phyloP scores from a whole-genome alignment of 2,888 invertebrate species.

The Scaptomyza flava region DNA sequence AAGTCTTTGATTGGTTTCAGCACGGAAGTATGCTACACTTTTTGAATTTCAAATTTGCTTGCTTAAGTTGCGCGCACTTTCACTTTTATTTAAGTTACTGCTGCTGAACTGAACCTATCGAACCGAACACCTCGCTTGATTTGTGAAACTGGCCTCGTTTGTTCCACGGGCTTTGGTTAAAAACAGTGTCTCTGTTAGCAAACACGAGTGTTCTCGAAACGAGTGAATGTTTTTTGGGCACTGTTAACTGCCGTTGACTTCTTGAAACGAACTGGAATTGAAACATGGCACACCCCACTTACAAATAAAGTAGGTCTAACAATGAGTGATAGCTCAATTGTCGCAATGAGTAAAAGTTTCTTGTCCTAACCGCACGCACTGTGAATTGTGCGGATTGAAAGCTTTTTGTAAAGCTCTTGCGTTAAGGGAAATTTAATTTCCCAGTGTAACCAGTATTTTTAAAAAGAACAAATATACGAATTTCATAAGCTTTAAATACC shows the following conservation, averaged over 20 bases:
- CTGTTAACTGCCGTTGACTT: conserved; percentile 59
- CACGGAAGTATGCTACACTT: conserved; percentile 58
- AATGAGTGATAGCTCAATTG: conserved; percentile 18
- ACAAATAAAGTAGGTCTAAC: conserved; percentile 46
- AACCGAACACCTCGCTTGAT: conserved; percentile 79
- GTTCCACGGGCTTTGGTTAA: conserved; percentile 62
- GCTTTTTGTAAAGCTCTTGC: conserved; percentile 28
- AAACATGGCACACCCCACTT: conserved; percentile 24
- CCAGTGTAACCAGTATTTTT: conserved; percentile 29
- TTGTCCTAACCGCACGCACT: conserved; percentile 26
- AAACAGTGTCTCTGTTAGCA: conserved; percentile 46
- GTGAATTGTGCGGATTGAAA: conserved; percentile 22
- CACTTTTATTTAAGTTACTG: conserved; percentile 42
- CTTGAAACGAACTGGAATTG: conserved; percentile 33
- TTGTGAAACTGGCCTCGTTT: conserved; percentile 80
- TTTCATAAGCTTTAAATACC: conserved; percentile 56
- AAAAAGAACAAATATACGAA: conserved; percentile 6
- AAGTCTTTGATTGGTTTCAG: conserved; percentile 10
- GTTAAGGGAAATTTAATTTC: conserved; percentile 9
- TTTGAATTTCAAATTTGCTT: conserved; percentile 52
- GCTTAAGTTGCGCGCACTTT: conserved; percentile 70
- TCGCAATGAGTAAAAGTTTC: not conserved
- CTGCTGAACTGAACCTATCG: conserved; percentile 70
- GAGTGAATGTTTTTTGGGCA: conserved; percentile 45
- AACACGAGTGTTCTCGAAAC: conserved; percentile 32